Evolutionary conservation across 1,140 invertebrate genomes (phyloP), one percentile per base, ranked within the genome.

Genomic region (Drosophila sp.): DNA sequence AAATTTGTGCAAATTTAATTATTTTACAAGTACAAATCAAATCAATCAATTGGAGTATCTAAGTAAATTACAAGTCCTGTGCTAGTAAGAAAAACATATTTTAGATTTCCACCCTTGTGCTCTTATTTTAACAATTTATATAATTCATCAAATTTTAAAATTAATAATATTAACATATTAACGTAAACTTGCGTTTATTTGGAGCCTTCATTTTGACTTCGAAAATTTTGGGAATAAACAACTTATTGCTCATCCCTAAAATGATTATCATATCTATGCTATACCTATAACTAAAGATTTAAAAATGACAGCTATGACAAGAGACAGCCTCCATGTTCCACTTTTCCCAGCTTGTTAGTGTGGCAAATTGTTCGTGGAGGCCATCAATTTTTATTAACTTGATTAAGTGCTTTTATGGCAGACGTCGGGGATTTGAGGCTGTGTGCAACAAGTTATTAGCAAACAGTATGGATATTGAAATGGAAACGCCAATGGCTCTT

Each of bases 1-100:
- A 66, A 86, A 86, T 79, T 81, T 81, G 38, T 54, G 61, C 78
- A 81, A 76, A 86, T 85, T 81, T 76, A 71, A 81, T 86, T 85
- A 81, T 27, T 27, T 27, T 50, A 8, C 23, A 50, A 50, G n/a
- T 4, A 4, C 30, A 30, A 38, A 10, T 78, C 74, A 68, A 58
- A 17, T 38, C 64, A 47, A 60, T 35, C 70, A 29, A 30, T 29
- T 54, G 5, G 23, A 57, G n/a, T 27, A 30, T 30, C 25, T 25
- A 25, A 11, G 3, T 17, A 44, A 17, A 17, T 17, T 17, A 0
- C 17, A 17, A 17, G 17, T 17, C 17, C 17, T 17, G n/a, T n/a
- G n/a, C n/a, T 17, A 17, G 17, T 17, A 0, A 17, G 17, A 17
- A 0, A 17, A 17, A 17, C 17, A 17, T 17, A 17, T 17, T 17